Base-by-base conservation (phyloP, 2,888 invertebrate species). In the Tubulanus polymorphus region DNA sequence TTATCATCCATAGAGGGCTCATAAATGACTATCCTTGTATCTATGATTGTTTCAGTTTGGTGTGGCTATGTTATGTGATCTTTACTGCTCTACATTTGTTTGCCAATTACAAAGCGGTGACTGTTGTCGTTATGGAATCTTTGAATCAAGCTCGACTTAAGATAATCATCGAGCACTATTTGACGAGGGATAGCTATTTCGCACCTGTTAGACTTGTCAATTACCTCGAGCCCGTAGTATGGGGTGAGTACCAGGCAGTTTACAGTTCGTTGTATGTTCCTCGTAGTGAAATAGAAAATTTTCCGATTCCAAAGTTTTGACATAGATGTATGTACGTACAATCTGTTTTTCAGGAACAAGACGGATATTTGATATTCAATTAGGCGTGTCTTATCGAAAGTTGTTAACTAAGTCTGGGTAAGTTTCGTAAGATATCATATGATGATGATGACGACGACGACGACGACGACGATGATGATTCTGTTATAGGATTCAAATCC, bases 31-130 rank as follows among this genome's bases (percentile, higher is more conserved):
- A n/a, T n/a, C n/a, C n/a, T n/a, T n/a, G n/a, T n/a, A n/a, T n/a
- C n/a, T n/a, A n/a, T n/a, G n/a, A n/a, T 64, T 61, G 67, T 78
- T 81, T 56, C 80, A 91, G 91, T 60, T 82, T 86, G 65, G 85
- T 89, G 45, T 86, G 91, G 83, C 69, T 80, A n/a, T 75, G 93
- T 55, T 93, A 91, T 79, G 66, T 85, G 37, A 30, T 87, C 12
- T 86, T 93, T 75, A 88, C 91, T 35, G 65, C 83, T 32, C 75
- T 92, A 18, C 96, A 97, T 81, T 82, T 97, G 18, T 85, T 85
- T 71, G 88, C 90, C 50, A 97, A 97, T 81, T 92, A 91, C 74
- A 84, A 85, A 65, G 94, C 95, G 1, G 91, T 96, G 0, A 85
- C 85, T 62, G 83, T 90, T 0, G 84, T 96, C 10, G 85, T 87